Evolutionary conservation across 2,888 invertebrate genomes (phyloP), one percentile per base, ranked within the genome.

Genomic region (Zootermopsis nevadensis): DNA sequence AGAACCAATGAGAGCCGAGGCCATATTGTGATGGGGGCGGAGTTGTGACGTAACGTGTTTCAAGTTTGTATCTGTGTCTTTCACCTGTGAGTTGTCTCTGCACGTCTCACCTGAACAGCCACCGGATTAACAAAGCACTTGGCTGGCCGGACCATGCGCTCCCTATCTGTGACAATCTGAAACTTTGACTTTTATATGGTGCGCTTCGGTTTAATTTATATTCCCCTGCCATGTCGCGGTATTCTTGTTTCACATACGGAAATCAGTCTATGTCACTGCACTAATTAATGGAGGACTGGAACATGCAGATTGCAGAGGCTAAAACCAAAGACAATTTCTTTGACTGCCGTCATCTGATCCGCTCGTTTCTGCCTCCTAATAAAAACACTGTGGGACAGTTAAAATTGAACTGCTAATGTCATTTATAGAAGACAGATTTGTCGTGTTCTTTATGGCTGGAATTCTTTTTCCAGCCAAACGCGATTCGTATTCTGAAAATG

Each of bases 11-110:
- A 77, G 82, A 82, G 77, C 76, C 80, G 83, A 85, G 85, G 85
- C 85, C 85, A 85, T 85, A 85, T 85, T 85, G 85, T 83, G 82
- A 83, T 80, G 77, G 77, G 83, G 85, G 85, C 82, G 85, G 85
- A 66, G 84, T 83, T 82, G 81, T 77, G 82, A 77, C 79, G 82
- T 77, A 53, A 82, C 48, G 27, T 77, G 82, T 35, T 79, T 79
- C 66, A 60, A n/a, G 22, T 79, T 79, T 55, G 79, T 79, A 60
- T 60, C 79, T 60, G 53, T 79, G 79, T 79, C 79, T 79, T 79
- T 60, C 60, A 66, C 79, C 76, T 76, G 74, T 38, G n/a, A 69
- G 72, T 55, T 82, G 80, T 72, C 60, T 48, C 19, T 19, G 19
- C 48, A 48, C 48, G 19, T 48, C 48, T 53, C 82, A 82, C 82